Evolutionary conservation across 1,140 invertebrate genomes (phyloP), one percentile per base, ranked within the genome.

Genomic region (Cylas formicarius): DNA sequence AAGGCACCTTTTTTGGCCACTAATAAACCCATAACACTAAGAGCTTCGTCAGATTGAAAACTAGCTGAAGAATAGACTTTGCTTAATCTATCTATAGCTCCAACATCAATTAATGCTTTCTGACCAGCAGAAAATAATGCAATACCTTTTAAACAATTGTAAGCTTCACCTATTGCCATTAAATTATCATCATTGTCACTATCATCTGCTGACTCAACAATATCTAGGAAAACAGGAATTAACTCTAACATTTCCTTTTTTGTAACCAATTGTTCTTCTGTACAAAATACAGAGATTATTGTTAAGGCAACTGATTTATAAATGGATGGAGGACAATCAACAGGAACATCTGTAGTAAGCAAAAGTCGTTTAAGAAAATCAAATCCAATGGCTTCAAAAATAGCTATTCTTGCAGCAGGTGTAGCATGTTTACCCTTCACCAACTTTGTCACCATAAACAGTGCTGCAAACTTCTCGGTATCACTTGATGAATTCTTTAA

Each of bases 271-370:
- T 84, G 82, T 45, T 81, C 72, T 54, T 89, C 86, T 29, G 71
- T 71, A 54, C 86, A 90, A 67, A 94, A 90, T 24, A 78, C 78
- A 0, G 86, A 85, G 7, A 93, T 67, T 29, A 93, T 78, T 2
- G 86, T 88, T 5, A 93, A 65, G 0, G 87, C 88, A 11, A 94
- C 80, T 2, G 88, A 91, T 69, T 91, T 90, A 65, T 90, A 93
- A 17, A 93, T 81, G 29, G 83, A 73, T 0, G 85, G 80, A 3
- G 88, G 87, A 55, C 87, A 90, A 55, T 89, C 88, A 38, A 82
- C 79, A 39, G 86, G 81, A 16, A 84, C 76, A 50, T 82, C 78
- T 49, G 77, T 73, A 19, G 77, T 78, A 2, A 77, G 76, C n/a
- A 94, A 65, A 28, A 93, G 65, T 44, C 85, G 81, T 56, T 80